Percentiles rank a stretch among this genome's conserved stretches.
Evolutionary conservation across 2,113 vertebrate species (phyloP).

Genomic region (Tetrax tetrax): DNA sequence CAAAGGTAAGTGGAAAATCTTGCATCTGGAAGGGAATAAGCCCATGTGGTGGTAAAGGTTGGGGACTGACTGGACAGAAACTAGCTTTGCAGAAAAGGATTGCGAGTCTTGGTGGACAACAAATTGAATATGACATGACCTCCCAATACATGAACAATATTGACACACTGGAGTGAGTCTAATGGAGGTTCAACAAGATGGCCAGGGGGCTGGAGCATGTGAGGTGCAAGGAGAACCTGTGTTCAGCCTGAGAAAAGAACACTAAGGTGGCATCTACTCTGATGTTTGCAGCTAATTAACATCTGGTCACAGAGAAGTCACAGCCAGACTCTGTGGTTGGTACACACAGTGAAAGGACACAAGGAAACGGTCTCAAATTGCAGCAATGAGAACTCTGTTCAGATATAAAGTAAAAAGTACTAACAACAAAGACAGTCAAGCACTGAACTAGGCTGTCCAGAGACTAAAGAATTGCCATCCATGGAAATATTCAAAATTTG

Average conservation of each 20-base stretch:
- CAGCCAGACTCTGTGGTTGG: neutral
- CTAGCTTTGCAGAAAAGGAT: neutral
- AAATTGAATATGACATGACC: neutral
- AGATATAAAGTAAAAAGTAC: neutral
- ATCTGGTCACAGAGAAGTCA: neutral
- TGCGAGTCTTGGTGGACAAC: neutral
- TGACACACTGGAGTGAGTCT: neutral
- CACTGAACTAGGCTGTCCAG: neutral
- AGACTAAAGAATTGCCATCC: neutral
- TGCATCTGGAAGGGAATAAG: neutral
- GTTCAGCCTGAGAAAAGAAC: neutral
- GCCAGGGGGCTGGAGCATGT: too few species aligned
- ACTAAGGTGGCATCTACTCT: neutral
- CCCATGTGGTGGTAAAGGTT: neutral
- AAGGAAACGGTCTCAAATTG: neutral
- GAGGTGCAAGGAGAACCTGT: neutral
- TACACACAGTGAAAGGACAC: neutral
- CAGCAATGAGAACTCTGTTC: neutral
- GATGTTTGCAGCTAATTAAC: neutral
- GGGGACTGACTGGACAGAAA: neutral
- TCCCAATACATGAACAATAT: neutral
- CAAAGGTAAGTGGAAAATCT: neutral
- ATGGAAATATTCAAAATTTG: neutral
- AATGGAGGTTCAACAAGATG: neutral
- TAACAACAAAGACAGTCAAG: neutral